Percentiles rank a stretch among this genome's conserved stretches.
phyloP scores from a whole-genome alignment of 2,888 invertebrate species.

The Synergus itoensis region DNA sequence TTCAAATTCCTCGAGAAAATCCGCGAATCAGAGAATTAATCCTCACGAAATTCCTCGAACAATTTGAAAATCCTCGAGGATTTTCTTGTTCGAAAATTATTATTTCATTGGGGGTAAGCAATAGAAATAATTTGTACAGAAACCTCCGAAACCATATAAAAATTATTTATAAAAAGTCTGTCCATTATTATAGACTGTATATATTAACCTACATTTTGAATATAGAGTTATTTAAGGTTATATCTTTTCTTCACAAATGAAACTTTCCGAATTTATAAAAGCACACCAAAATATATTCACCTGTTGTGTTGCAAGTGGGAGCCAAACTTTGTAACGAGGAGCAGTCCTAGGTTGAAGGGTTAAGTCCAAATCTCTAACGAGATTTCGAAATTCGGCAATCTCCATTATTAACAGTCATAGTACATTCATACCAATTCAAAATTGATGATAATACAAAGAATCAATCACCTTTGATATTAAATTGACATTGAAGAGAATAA shows the following conservation, averaged over 20 bases:
- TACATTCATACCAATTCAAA: slow-evolving; percentile 50
- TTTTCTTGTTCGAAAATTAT: no score
- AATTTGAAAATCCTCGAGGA: no score
- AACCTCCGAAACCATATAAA: no score
- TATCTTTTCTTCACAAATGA: neutral
- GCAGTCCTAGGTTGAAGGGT: slow-evolving; percentile 74
- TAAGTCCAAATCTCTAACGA: slow-evolving; percentile 74
- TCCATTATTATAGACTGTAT: neutral
- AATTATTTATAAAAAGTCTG: no score
- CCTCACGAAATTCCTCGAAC: no score
- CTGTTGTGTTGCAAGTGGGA: slow-evolving; percentile 91
- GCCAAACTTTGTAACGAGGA: slow-evolving; percentile 88
- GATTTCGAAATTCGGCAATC: slow-evolving; percentile 66
- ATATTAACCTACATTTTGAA: neutral
- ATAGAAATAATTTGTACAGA: no score
- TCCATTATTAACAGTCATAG: slow-evolving; percentile 72
- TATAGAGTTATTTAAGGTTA: neutral
- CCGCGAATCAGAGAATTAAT: no score
- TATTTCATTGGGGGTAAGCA: no score
- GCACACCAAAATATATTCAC: slow-evolving; percentile 72
- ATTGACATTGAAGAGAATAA: neutral
- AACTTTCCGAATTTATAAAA: neutral
- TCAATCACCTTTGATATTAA: neutral
- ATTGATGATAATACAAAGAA: neutral
- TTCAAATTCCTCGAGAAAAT: no score